Base-by-base conservation (phyloP, 2,888 invertebrate genomes). In the Noctua comes region DNA sequence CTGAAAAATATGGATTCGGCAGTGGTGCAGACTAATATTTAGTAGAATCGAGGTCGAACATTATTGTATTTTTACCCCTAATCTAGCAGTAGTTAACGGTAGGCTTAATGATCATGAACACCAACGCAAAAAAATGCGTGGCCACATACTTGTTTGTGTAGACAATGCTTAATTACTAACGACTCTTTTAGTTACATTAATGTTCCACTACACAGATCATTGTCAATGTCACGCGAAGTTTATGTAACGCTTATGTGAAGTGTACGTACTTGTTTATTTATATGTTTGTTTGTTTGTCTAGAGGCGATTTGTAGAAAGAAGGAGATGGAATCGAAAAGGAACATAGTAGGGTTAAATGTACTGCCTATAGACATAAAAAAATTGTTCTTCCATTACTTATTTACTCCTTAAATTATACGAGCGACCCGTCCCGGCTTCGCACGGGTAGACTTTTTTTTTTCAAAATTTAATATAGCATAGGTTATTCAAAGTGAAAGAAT, bases 121-220 rank as follows among this genome's bases (percentile, higher is more conserved):
- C 54, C n/a, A n/a, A 11, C 4, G 13, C 5, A 57, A 57, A 57
- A 40, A 57, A 57, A 57, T 57, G 13, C 57, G 57, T 6, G n/a
- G 13, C n/a, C n/a, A n/a, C 48, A 51, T 16, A 51, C 31, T 24
- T 24, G 10, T 69, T 31, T 31, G 51, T 51, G 31, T 69, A 13
- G 21, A 36, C 51, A 62, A 62, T 2, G 18, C 31, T 62, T 31
- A 18, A 31, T 62, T 62, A 27, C 59, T 27, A 64, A 46, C 36
- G 18, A 43, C 18, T 57, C 21, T 57, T 51, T 43, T 65, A 46
- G 0, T 57, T 36, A 48, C 36, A 40, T 68, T 1, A 6, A n/a
- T 80, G 43, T 54, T 69, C 24, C 18, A 21, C n/a, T n/a, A n/a
- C n/a, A n/a, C 36, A 64, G 10, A 54, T 54, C 64, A 80, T 46